phyloP scores from a whole-genome alignment of 2,113 vertebrate species.

The Dolichotis patagonum region DNA sequence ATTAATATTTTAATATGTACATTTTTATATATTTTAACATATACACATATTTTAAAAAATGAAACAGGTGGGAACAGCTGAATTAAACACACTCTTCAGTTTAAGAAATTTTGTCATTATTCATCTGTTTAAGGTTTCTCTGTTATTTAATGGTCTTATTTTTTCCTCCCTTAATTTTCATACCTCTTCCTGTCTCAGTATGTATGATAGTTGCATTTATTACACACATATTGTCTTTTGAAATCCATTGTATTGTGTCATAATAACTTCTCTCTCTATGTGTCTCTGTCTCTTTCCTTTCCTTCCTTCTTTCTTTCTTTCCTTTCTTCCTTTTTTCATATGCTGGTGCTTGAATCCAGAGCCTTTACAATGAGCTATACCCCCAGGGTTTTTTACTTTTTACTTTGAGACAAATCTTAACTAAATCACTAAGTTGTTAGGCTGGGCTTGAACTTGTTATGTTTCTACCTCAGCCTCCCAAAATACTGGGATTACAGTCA shows the following conservation, averaged over 20 bases:
- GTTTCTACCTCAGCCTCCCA: neutral
- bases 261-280: neutral
- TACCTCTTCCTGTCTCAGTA: neutral
- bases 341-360: neutral
- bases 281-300: neutral
- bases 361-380: neutral
- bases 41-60: neutral
- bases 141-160: constrained; percentile 33
- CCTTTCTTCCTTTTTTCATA: neutral
- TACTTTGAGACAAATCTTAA: neutral
- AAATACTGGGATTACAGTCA: neutral
- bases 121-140: constrained; percentile 3
- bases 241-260: constrained; percentile 3
- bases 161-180: constrained; percentile 1
- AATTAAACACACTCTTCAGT: constrained; percentile 38
- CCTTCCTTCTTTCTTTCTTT: neutral
- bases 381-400: neutral
- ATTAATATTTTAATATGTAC: constrained; percentile 25
- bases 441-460: neutral
- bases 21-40: constrained; percentile 1
- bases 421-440: neutral
- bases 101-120: constrained; percentile 45
- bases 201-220: constrained; percentile 19
- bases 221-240: neutral
- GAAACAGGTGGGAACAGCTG: neutral